Conservation (phyloP, 2,888 invertebrate genomes). For the Drosophila ezoana region DNA sequence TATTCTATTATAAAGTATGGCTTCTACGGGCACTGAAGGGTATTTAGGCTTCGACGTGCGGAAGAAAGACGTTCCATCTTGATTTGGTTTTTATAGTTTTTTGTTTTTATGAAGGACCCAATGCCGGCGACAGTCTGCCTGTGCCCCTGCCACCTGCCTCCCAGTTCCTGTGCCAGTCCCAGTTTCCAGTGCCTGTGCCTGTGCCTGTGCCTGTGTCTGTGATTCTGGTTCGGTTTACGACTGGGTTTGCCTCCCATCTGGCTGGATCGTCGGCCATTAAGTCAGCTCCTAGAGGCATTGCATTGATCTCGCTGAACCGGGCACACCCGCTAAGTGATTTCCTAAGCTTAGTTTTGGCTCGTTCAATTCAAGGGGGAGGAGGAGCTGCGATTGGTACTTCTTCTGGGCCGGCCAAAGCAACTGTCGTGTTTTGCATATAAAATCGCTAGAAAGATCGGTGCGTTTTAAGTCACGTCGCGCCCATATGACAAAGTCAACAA, state of each 20-base stretch:
- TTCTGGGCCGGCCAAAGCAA: neutral
- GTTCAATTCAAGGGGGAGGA: neutral
- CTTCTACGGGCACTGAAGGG: too few species aligned
- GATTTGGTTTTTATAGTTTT: neutral
- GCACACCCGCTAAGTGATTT: slow-evolving; percentile 68
- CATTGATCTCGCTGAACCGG: slow-evolving; percentile 50
- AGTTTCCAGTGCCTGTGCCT: too few species aligned
- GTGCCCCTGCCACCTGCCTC: neutral
- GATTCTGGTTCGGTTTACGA: slow-evolving; percentile 26
- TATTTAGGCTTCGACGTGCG: too few species aligned
- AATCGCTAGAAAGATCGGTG: slow-evolving; percentile 29
- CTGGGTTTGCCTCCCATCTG: slow-evolving; percentile 23
- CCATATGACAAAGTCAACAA: slow-evolving; percentile 22
- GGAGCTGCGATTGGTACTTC: neutral
- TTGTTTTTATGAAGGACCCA: slow-evolving; percentile 37
- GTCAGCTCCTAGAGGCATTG: slow-evolving; percentile 23
- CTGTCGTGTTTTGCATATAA: slow-evolving; percentile 44
- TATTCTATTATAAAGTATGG: too few species aligned
- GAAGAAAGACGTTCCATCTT: too few species aligned
- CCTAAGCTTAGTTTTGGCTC: slow-evolving; percentile 24
- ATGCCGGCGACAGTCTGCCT: slow-evolving; percentile 27
- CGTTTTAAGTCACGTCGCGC: slow-evolving; percentile 30
- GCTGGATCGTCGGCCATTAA: slow-evolving; percentile 24
- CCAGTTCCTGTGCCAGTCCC: neutral
- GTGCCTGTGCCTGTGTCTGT: neutral